Percentiles rank a stretch among this genome's conserved stretches.
Conservation (phyloP, 2,888 invertebrate genomes). For the Zele albiditarsus region DNA sequence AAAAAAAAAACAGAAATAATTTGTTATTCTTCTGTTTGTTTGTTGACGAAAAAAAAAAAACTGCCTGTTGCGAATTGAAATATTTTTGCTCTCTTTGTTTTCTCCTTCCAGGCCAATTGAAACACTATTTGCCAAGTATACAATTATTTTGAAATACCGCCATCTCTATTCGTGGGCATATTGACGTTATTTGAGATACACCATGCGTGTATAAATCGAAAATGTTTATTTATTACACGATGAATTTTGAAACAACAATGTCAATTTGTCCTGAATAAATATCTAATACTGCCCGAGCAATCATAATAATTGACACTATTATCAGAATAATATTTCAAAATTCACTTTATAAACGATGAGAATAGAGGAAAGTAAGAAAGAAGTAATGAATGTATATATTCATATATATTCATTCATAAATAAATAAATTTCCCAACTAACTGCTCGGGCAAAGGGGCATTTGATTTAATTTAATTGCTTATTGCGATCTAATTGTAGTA, state of each 20-base stretch:
- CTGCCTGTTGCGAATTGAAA: not conserved
- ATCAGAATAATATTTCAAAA: conserved; percentile 12
- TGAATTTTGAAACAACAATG: not conserved
- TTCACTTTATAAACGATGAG: conserved; percentile 7
- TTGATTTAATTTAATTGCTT: conserved; percentile 43
- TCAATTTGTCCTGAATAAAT: not conserved
- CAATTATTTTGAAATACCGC: too few relatives aligned
- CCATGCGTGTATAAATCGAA: not conserved
- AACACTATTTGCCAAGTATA: conserved; percentile 30
- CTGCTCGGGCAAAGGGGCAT: conserved; percentile 12
- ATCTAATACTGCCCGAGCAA: conserved; percentile 10
- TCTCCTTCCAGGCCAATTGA: conserved; percentile 46
- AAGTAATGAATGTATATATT: conserved; percentile 11
- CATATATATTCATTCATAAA: too few relatives aligned
- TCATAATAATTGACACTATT: conserved; percentile 22
- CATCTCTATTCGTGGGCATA: not conserved
- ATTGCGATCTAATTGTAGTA: conserved; percentile 52
- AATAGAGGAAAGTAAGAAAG: conserved; percentile 8
- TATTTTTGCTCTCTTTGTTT: conserved; percentile 16
- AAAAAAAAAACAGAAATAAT: conserved; percentile 20
- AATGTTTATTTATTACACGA: conserved; percentile 17
- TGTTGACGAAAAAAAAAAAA: conserved; percentile 4
- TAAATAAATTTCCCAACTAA: not conserved
- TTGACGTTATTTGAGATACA: conserved; percentile 2
- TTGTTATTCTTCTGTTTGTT: conserved; percentile 22